These are phyloP conservation scores for Plagiodera versicolora DNA, from an alignment of 2,888 invertebrate genomes.

Conservation along the genomic window DNA sequence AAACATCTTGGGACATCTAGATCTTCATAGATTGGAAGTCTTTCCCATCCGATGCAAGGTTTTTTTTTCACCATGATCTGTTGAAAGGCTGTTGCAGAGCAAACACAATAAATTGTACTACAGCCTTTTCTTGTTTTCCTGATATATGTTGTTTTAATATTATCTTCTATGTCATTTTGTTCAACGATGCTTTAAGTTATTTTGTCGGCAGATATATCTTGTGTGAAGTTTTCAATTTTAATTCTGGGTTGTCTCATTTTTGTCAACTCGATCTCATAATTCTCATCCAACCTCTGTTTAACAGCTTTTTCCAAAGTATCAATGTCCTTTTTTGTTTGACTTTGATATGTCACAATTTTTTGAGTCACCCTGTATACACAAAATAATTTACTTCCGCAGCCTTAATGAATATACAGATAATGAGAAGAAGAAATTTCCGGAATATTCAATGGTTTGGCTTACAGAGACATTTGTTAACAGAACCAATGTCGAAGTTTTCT, in stretches of 20 bases:
- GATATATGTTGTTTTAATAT: background rate
- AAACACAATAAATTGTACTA: slow-evolving; percentile 4
- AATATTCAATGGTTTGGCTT: no score
- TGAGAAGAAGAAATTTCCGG: no score
- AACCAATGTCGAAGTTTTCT: no score
- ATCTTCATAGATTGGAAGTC: background rate
- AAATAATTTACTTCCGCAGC: no score
- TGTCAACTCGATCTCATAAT: slow-evolving; percentile 11
- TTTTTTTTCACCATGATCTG: slow-evolving; percentile 7
- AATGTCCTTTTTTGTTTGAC: slow-evolving; percentile 7
- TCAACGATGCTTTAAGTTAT: background rate
- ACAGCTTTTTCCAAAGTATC: slow-evolving; percentile 6
- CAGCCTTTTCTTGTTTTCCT: background rate
- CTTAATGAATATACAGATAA: no score
- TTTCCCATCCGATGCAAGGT: slow-evolving; percentile 8
- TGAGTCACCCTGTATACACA: no score
- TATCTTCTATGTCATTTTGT: background rate
- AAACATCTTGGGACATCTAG: background rate
- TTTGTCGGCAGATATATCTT: background rate
- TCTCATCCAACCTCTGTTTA: slow-evolving; percentile 8
- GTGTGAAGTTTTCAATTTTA: background rate
- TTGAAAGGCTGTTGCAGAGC: background rate
- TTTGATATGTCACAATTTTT: no score
- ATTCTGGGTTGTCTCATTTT: no score
- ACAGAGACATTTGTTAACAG: no score